phyloP scores from a whole-genome alignment of 2,113 vertebrate genomes.

The Greenwoodochromis staneri region DNA sequence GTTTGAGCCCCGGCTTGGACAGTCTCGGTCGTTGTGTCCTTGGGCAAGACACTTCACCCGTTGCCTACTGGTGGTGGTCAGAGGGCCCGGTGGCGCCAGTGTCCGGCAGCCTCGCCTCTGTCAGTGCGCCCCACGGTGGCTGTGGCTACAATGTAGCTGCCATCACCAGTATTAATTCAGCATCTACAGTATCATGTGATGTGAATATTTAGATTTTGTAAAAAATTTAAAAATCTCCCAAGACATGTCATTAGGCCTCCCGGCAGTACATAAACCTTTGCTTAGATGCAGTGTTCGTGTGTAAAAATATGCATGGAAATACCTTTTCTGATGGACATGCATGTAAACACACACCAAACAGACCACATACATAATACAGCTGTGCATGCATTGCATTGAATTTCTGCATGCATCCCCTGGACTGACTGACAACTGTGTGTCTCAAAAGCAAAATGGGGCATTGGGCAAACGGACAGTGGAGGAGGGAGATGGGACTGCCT shows the following conservation, averaged over 20 bases:
- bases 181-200: background rate
- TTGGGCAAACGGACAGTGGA: background rate
- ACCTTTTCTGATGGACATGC: background rate
- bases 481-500: background rate
- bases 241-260: background rate
- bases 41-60: background rate
- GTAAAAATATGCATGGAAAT: background rate
- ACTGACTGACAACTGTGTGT: background rate
- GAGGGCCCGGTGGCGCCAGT: background rate
- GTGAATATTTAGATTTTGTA: background rate
- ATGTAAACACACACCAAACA: background rate
- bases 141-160: background rate
- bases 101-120: background rate
- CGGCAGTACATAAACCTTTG: background rate
- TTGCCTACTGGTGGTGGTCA: background rate
- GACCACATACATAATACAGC: background rate
- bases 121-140: background rate
- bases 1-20: background rate
- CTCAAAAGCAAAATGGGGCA: slow-evolving; percentile 24
- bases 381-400: background rate
- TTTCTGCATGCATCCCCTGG: background rate
- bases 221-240: background rate
- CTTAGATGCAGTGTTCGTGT: background rate
- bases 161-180: background rate
- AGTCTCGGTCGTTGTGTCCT: fast-evolving